Base-by-base conservation (phyloP, 2,888 invertebrate species). In the Metopia argyrocephala region DNA sequence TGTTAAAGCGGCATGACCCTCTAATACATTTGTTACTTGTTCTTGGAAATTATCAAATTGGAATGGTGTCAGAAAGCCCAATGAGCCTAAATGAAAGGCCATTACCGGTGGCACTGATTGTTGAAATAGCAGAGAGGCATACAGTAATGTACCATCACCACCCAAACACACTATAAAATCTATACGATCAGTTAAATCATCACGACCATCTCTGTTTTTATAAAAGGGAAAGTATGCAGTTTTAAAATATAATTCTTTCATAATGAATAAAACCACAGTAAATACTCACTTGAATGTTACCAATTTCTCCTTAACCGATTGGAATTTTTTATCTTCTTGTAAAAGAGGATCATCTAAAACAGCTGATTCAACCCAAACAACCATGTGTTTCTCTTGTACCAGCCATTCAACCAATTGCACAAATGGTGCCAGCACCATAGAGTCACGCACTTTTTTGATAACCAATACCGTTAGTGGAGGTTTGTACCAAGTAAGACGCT, bases 61-160 rank as follows among this genome's bases (percentile, higher is more conserved):
- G 91, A 98, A 98, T 12, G 98, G 98, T 54, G 98, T 98, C 56
- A 98, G 93, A 90, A 98, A 98, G 3, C 98, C 98, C 69, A 98
- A 91, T 3, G 98, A 98, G 46, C 98, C 98, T 87, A 98, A 93
- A 91, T 98, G 97, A 92, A 98, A 98, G 76, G 98, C 98, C 97
- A 98, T 98, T 57, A 98, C 97, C 0, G 98, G 98, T 52, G 98
- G 98, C 68, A 98, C 98, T 5, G 97, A 97, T 93, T 97, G 96
- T 94, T 98, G 96, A 88, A 98, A 98, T 57, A 98, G 91, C 57
- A 98, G 94, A 87, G 98, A 97, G 68, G 98, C 98, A 89, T 98
- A 98, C 12, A 98, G 91, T 20, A 98, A 91, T 0, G 98, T 98
- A n/a, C 98, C 98, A 90, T 98, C 98, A 12, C 98, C 98, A 0